Evolutionary conservation across 2,797 vertebrate species (phyloP).

Genomic region (Oreochromis mossambicus): DNA sequence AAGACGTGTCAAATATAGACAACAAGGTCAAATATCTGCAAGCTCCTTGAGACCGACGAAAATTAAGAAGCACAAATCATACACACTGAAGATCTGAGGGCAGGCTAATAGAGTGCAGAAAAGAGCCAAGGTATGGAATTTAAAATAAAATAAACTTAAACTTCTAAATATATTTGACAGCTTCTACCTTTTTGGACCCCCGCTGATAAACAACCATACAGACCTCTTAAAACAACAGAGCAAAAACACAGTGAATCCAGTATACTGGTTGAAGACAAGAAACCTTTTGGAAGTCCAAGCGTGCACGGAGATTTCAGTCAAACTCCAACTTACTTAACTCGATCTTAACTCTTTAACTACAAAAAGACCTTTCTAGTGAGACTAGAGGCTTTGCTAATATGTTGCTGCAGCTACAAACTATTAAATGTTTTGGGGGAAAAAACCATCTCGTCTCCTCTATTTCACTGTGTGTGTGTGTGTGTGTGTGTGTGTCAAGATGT

Average conservation of each 20-base stretch:
- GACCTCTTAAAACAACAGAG: background rate
- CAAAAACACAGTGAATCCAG: background rate
- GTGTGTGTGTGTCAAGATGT: background rate
- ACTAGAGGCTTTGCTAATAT: background rate
- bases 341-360: background rate
- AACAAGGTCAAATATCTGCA: background rate
- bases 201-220: background rate
- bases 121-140: background rate
- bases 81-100: background rate
- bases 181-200: background rate
- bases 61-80: background rate
- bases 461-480: background rate
- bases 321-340: background rate
- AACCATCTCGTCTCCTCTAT: background rate
- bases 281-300: background rate
- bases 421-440: fast-evolving
- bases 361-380: background rate
- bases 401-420: background rate
- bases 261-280: background rate
- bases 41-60: background rate
- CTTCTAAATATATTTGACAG: background rate
- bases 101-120: background rate
- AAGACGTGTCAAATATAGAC: background rate
- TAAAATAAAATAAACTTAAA: background rate
- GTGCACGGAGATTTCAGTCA: background rate